Evolutionary conservation across 2,113 vertebrate genomes (phyloP).

Genomic region (Pristiophorus japonicus): DNA sequence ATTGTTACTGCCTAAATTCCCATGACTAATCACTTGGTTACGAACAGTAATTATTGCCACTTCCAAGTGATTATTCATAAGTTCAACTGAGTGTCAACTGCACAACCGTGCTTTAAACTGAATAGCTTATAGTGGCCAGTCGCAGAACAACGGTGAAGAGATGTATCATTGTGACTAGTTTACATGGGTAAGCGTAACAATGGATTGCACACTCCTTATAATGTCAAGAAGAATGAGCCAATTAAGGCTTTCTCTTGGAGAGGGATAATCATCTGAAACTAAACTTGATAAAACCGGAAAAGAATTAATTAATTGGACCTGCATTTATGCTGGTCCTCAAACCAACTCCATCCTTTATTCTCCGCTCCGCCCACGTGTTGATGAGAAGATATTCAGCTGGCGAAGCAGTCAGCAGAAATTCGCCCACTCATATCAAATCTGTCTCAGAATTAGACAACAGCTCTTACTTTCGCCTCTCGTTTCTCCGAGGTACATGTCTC

Average conservation of each 20-base stretch:
- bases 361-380: not conserved
- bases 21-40: constrained; percentile 33
- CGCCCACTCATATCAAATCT: not conserved
- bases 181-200: not conserved
- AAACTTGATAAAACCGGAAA: not conserved
- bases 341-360: not conserved
- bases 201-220: not conserved
- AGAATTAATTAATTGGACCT: constrained; percentile 7
- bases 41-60: constrained; percentile 16
- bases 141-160: not conserved
- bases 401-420: not conserved
- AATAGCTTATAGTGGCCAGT: not conserved
- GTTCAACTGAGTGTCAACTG: constrained; percentile 29
- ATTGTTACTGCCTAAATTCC: constrained; percentile 27
- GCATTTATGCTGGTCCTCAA: not conserved
- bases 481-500: not conserved
- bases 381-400: not conserved
- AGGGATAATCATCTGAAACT: not conserved
- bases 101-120: constrained; percentile 19
- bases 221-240: not conserved
- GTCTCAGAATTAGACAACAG: not conserved
- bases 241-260: not conserved
- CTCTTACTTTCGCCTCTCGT: not conserved
- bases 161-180: not conserved
- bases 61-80: constrained; percentile 18